A percentile compares a stretch with the other conserved stretches of the same genome.
Evolutionary conservation across 2,113 vertebrate genomes (phyloP).

Genomic region (Pavo muticus): DNA sequence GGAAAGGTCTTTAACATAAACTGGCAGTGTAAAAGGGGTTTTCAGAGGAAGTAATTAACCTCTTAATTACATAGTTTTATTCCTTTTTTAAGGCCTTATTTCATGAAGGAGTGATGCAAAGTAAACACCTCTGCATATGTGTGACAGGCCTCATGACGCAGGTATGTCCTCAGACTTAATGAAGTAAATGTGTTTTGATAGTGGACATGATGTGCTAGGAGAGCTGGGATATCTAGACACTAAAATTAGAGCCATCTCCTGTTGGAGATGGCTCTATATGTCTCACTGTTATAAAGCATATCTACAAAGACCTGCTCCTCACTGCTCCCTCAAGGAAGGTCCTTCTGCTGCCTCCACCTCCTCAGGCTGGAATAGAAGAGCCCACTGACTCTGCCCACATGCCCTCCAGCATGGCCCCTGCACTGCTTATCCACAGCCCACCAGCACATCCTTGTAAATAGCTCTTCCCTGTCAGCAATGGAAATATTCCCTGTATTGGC

Average conservation of each 20-base stretch:
- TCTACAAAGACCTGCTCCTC: background rate
- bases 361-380: background rate
- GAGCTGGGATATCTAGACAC: background rate
- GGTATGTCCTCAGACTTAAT: background rate
- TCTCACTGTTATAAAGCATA: background rate
- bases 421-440: background rate
- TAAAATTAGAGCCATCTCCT: background rate
- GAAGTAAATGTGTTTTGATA: background rate
- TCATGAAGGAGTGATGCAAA: background rate
- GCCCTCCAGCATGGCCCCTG: background rate
- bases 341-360: background rate
- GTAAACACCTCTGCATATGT: background rate
- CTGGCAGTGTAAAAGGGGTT: background rate
- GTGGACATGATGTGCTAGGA: background rate
- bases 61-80: background rate
- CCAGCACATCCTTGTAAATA: background rate
- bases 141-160: background rate
- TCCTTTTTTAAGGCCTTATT: background rate
- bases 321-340: background rate
- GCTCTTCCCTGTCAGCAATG: background rate
- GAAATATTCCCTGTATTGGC: background rate
- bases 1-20: background rate
- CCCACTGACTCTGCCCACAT: rapidly evolving
- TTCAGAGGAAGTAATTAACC: background rate
- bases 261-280: background rate